Percentiles rank a stretch among this genome's conserved stretches.
Conservation (phyloP, 2,888 invertebrate genomes). For the Epiblema foenella region DNA sequence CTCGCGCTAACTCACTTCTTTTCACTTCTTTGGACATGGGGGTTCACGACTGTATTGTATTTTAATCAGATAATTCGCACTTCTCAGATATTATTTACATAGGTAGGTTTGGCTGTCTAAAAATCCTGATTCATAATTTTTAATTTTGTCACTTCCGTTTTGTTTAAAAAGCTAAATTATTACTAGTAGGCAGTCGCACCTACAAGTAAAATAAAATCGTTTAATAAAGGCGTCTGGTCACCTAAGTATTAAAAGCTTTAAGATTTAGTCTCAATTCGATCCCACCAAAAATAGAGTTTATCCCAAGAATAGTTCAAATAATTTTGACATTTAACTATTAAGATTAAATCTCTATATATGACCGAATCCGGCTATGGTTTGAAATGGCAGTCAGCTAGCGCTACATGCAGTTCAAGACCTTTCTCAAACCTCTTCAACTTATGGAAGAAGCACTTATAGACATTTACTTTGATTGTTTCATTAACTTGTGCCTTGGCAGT, state of each 20-base stretch:
- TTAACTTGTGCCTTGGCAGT: neutral
- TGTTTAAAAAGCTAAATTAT: neutral
- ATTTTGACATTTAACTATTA: no score
- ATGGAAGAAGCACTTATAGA: no score
- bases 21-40: conserved; percentile 16
- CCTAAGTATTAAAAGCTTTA: no score
- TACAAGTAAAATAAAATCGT: neutral
- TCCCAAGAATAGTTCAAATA: no score
- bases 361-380: no score
- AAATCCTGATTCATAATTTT: neutral
- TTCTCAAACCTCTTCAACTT: no score
- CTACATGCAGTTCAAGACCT: no score
- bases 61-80: neutral
- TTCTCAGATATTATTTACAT: neutral
- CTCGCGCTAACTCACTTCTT: conserved; percentile 37
- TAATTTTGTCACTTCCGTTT: neutral
- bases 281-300: no score
- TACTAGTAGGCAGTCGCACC: neutral
- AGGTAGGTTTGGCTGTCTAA: neutral
- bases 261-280: no score
- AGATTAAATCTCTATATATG: no score
- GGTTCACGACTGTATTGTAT: neutral
- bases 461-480: no score
- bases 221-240: neutral
- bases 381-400: no score